Evolutionary conservation across 2,113 vertebrate genomes (phyloP).

Genomic region (Podarcis cretensis): DNA sequence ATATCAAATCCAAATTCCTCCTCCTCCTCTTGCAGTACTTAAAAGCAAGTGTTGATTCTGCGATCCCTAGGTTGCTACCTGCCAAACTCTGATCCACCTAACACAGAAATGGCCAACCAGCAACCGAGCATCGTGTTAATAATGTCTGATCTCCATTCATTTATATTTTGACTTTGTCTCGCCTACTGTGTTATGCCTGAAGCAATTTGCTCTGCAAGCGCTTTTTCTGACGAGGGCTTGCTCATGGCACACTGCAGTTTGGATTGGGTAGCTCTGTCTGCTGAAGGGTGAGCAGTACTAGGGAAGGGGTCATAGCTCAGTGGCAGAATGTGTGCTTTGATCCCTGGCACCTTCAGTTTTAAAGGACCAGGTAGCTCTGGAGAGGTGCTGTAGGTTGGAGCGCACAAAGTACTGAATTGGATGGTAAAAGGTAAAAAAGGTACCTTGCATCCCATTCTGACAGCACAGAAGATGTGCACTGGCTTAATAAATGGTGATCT

Average conservation of each 20-base stretch:
- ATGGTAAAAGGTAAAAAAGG: too few species aligned
- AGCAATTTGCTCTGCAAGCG: neutral
- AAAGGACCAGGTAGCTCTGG: too few species aligned
- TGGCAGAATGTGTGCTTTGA: neutral
- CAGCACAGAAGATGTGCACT: too few species aligned
- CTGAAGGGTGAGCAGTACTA: neutral
- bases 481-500: too few species aligned
- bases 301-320: too few species aligned
- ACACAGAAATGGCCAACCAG: neutral
- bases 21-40: too few species aligned
- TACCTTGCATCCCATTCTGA: too few species aligned
- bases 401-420: too few species aligned
- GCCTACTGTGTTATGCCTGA: rapidly evolving
- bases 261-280: neutral
- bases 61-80: too few species aligned
- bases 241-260: neutral
- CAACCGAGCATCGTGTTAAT: neutral
- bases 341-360: neutral
- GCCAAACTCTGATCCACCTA: neutral
- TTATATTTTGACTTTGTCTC: neutral
- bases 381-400: too few species aligned
- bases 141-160: neutral
- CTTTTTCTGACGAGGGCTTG: neutral
- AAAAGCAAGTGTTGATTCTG: too few species aligned
- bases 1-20: too few species aligned